Conservation (phyloP, 2,888 invertebrate species). For the Leptopilina myrica region DNA sequence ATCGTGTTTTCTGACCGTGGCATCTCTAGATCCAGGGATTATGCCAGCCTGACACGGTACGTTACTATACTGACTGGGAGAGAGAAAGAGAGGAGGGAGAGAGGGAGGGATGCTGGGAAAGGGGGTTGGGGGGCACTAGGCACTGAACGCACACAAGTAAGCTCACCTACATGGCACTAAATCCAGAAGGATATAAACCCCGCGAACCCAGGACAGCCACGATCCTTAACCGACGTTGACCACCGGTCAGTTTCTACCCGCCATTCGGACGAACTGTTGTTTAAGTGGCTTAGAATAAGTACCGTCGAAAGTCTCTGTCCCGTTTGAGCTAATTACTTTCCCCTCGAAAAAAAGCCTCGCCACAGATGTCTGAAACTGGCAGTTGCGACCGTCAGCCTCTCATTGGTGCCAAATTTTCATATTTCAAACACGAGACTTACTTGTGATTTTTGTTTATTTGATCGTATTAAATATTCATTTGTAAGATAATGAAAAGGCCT, state of each 20-base stretch:
- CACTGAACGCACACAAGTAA: conserved; percentile 28
- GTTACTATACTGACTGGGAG: conserved; percentile 54
- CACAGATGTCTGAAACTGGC: conserved; percentile 14
- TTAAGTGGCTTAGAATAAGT: conserved; percentile 66
- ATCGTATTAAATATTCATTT: no score
- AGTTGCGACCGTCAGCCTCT: no score
- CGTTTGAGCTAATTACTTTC: conserved; percentile 57
- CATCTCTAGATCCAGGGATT: conserved; percentile 70
- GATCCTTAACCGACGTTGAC: conserved; percentile 49
- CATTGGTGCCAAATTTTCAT: no score
- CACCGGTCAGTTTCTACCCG: conserved; percentile 44
- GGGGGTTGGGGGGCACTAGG: conserved; percentile 12
- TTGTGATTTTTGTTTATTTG: no score
- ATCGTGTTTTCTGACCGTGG: conserved; percentile 71
- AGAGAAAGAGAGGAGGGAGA: conserved; percentile 9
- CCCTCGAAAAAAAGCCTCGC: not conserved
- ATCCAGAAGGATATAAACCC: conserved; percentile 62
- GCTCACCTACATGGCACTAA: conserved; percentile 61
- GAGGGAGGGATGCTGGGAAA: not conserved
- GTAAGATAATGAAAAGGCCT: no score
- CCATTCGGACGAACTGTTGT: conserved; percentile 57
- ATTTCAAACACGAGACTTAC: no score
- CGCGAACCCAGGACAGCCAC: conserved; percentile 39
- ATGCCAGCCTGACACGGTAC: conserved; percentile 69
- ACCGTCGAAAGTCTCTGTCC: conserved; percentile 51